These are phyloP conservation scores for Hetaerina americana DNA, from an alignment of 1,140 invertebrate species.

Conservation along the genomic window DNA sequence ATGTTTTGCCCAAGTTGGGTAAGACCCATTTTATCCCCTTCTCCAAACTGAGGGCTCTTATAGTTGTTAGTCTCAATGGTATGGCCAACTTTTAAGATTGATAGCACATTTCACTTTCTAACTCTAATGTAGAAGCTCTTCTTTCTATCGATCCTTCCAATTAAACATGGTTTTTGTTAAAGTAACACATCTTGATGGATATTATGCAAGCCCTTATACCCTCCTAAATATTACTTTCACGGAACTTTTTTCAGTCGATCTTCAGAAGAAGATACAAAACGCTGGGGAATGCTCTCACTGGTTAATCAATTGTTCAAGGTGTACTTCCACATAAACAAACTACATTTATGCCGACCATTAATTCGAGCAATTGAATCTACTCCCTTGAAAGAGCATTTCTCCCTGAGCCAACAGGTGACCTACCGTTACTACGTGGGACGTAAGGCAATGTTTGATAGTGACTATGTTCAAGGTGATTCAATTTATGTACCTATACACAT, in stretches of 20 bases:
- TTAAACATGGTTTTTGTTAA: too few species aligned
- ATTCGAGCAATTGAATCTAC: conserved; percentile 92
- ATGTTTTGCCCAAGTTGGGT: too few species aligned
- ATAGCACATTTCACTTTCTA: too few species aligned
- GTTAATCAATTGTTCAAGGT: conserved; percentile 97
- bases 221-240: conserved; percentile 5
- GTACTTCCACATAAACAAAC: conserved; percentile 93
- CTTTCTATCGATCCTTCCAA: too few species aligned
- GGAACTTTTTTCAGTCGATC: conserved; percentile 40
- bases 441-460: conserved; percentile 96
- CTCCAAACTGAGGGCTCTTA: too few species aligned
- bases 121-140: too few species aligned
- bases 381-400: conserved; percentile 76
- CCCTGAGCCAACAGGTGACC: conserved; percentile 71
- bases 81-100: too few species aligned
- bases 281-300: conserved; percentile 88
- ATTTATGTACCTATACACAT: too few species aligned
- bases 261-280: conserved; percentile 79
- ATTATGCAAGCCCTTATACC: not conserved
- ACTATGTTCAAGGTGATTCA: conserved; percentile 63
- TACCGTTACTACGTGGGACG: conserved; percentile 95
- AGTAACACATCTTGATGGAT: too few species aligned
- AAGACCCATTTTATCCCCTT: conserved; percentile 3
- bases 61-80: too few species aligned
- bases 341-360: conserved; percentile 92